Evolutionary conservation across 1,140 invertebrate species (phyloP), one percentile per base, ranked within the genome.

Genomic region (Phthorimaea operculella): DNA sequence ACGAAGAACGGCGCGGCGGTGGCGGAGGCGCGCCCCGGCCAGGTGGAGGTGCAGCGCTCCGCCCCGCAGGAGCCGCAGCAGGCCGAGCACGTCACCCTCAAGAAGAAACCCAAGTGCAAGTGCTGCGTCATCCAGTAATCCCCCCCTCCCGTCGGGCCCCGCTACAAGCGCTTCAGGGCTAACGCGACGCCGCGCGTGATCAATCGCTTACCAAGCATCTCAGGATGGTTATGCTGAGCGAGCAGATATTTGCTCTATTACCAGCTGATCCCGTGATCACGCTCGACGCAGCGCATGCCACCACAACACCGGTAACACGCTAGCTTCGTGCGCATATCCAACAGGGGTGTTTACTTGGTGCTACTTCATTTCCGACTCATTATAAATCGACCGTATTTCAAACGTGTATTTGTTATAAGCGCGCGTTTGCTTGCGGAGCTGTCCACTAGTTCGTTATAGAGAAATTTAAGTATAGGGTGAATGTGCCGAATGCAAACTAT

Each of bases 91-190:
- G 92, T 96, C 57, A 91, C 92, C 68, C 88, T 95, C 66, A 95
- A 95, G 87, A 96, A 96, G 88, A 95, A 96, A 85, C 92, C 91
- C 79, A 95, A 94, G 87, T 95, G 94, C 88, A 92, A 93, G 80
- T 95, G 94, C 87, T 96, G 94, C 87, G 92, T 94, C 60, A 90
- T 95, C 74, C 93, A 95, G 89, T 96, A 94, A 90, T 48, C 33
- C 28, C 33, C 39, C 39, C 14, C n/a, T 39, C 14, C 48, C 52
- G 33, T 52, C 52, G 33, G 21, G n/a, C 14, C 45, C 17, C 39
- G 16, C 51, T 47, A 36, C 45, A 9, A n/a, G n/a, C 36, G 10
- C 36, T 39, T 39, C 36, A 10, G 36, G 36, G 10, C 10, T 39
- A 39, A 12, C n/a, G n/a, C 36, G 8, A 5, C 36, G 36, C 6